Percentiles rank a stretch among this genome's conserved stretches.
These are phyloP conservation scores for Morelia viridis DNA, from an alignment of 2,797 vertebrate species.

Conservation along the genomic window DNA sequence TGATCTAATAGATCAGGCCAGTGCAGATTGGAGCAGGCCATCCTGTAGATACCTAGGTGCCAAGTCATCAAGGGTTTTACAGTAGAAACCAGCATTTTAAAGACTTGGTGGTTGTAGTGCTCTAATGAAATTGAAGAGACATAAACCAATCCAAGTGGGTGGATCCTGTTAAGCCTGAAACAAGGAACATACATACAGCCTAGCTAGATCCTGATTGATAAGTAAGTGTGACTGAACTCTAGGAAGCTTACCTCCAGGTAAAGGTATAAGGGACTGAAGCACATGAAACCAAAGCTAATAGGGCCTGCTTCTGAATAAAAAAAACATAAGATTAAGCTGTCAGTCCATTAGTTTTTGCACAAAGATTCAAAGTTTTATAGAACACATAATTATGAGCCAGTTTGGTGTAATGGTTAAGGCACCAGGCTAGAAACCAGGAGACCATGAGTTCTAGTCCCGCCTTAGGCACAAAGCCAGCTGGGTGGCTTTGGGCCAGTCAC, in stretches of 20 bases:
- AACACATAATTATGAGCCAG: no score
- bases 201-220: background rate
- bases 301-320: background rate
- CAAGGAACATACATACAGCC: background rate
- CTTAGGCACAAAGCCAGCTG: background rate
- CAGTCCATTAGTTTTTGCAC: background rate
- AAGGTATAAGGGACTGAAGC: background rate
- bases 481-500: background rate
- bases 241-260: background rate
- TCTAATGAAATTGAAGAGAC: background rate
- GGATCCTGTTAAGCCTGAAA: background rate
- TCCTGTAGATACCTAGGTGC: background rate
- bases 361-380: background rate
- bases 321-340: background rate
- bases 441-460: background rate
- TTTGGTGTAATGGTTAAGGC: background rate
- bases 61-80: background rate
- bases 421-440: background rate
- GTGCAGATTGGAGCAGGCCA: background rate
- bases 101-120: background rate
- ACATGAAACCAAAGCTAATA: background rate
- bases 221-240: background rate
- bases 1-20: background rate
- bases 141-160: background rate
- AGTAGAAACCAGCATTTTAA: background rate